These are phyloP conservation scores for Diploscapter pachys DNA, from an alignment of 1,140 invertebrate genomes.

Conservation along the genomic window DNA sequence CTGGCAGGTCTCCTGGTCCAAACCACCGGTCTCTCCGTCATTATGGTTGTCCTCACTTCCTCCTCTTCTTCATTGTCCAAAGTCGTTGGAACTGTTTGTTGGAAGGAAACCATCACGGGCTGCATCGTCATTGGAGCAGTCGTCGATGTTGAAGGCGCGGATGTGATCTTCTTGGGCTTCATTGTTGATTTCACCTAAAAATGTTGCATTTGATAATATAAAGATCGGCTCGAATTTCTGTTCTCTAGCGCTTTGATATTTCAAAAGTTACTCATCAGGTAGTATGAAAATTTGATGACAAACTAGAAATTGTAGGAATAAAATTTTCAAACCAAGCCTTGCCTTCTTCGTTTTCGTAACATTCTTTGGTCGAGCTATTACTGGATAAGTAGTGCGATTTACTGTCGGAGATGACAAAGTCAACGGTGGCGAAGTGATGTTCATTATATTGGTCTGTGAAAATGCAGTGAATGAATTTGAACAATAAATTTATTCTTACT, in stretches of 20 bases:
- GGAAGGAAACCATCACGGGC: background rate
- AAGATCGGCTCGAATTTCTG: too few relatives aligned
- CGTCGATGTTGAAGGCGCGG: background rate
- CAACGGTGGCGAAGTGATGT: too few relatives aligned
- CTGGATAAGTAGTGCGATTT: too few relatives aligned
- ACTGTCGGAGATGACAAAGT: too few relatives aligned
- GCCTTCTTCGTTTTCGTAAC: too few relatives aligned
- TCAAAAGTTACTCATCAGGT: background rate
- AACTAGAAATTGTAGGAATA: background rate
- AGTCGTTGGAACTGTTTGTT: background rate
- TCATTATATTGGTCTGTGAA: too few relatives aligned
- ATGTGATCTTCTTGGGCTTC: background rate
- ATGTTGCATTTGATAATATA: too few relatives aligned
- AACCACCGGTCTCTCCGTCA: background rate
- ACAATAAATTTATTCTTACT: too few relatives aligned
- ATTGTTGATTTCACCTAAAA: too few relatives aligned
- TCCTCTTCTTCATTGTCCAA: background rate
- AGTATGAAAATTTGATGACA: background rate
- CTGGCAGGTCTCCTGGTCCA: conserved; percentile 18
- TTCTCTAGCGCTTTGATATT: background rate
- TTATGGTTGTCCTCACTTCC: background rate
- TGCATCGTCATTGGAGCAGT: background rate
- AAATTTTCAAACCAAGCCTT: background rate
- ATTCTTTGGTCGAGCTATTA: too few relatives aligned
- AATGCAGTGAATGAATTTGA: too few relatives aligned